Conservation (phyloP, 2,888 invertebrate species). For the Thera obeliscata region DNA sequence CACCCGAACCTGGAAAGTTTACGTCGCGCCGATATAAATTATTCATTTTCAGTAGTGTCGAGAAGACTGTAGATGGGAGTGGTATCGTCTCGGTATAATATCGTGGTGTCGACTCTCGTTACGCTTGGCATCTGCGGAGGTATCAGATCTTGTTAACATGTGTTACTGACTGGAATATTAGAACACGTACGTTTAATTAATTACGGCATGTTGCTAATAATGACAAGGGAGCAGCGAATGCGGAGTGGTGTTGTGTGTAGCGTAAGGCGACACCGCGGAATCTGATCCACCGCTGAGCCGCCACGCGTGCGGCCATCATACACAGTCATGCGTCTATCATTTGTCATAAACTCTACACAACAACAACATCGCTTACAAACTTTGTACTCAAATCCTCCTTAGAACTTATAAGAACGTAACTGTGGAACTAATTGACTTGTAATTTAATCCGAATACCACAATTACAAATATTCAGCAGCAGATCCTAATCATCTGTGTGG, state of each 20-base stretch:
- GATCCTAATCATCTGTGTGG: conserved; percentile 20
- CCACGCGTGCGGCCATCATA: conserved; percentile 28
- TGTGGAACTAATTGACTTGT: not conserved
- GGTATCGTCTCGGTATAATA: conserved; percentile 54
- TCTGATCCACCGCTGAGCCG: conserved; percentile 43
- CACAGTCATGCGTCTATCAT: conserved; percentile 61
- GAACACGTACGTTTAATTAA: conserved; percentile 66
- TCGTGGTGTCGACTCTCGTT: conserved; percentile 51
- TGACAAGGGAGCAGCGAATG: conserved; percentile 58
- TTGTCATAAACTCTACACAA: conserved; percentile 61
- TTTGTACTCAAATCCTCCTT: conserved; percentile 40
- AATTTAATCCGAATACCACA: conserved; percentile 6
- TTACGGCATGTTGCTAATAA: conserved; percentile 69
- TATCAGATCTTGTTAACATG: conserved; percentile 68
- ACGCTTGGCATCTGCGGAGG: conserved; percentile 46
- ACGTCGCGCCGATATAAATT: conserved; percentile 60
- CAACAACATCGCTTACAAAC: conserved; percentile 44
- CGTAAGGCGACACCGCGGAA: conserved; percentile 60
- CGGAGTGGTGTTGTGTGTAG: conserved; percentile 47
- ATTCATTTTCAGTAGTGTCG: conserved; percentile 60
- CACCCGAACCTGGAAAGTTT: conserved; percentile 61
- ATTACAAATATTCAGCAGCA: conserved; percentile 4
- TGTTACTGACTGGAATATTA: conserved; percentile 64
- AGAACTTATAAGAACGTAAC: conserved; percentile 12
- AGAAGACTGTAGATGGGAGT: conserved; percentile 48